A percentile compares a stretch with the other conserved stretches of the same genome.
Evolutionary conservation across 2,113 vertebrate genomes (phyloP).

Genomic region (Axis porcinus): DNA sequence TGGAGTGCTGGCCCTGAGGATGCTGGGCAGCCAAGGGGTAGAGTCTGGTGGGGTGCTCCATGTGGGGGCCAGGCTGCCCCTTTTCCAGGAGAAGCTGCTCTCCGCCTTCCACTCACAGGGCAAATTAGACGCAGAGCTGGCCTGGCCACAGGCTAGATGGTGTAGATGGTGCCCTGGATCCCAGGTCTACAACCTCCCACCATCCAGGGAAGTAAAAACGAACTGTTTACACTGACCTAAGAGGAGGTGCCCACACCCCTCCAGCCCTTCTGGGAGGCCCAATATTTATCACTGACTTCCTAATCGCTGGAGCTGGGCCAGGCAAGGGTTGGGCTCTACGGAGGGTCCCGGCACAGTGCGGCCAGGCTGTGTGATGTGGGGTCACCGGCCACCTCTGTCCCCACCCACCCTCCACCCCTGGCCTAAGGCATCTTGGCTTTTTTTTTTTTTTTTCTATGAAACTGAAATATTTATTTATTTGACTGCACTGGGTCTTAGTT

Average conservation of each 20-base stretch:
- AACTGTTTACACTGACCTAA: background rate
- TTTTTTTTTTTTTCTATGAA: background rate
- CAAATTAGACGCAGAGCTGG: background rate
- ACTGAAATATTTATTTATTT: background rate
- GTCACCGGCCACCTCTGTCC: fast-evolving
- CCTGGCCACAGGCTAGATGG: background rate
- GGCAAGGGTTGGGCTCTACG: background rate
- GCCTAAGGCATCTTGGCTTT: background rate
- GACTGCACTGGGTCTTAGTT: background rate
- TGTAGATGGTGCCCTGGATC: background rate
- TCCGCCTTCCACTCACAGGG: background rate
- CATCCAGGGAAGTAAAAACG: background rate
- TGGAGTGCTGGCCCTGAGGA: background rate
- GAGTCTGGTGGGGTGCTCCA: background rate
- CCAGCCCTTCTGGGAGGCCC: background rate
- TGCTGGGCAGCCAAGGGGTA: background rate
- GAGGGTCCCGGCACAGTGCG: background rate
- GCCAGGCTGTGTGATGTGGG: background rate
- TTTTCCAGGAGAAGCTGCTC: background rate
- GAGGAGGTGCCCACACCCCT: background rate
- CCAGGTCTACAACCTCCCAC: background rate
- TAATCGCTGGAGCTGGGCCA: background rate
- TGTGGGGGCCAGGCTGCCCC: background rate
- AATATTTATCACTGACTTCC: background rate
- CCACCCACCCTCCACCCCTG: background rate